phyloP scores from a whole-genome alignment of 2,113 vertebrate species.

The Sterna hirundo region DNA sequence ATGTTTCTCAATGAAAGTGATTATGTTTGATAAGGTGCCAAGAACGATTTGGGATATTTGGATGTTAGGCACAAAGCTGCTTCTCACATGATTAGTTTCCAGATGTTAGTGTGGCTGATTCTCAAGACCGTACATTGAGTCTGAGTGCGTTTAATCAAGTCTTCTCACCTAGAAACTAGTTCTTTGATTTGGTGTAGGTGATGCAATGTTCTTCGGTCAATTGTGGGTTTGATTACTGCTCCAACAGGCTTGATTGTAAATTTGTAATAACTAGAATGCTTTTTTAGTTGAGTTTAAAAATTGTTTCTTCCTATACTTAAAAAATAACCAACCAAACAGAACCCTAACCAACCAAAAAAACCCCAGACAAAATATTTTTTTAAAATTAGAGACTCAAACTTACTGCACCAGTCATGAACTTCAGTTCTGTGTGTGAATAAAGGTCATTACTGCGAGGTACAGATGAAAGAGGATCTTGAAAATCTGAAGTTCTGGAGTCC shows the following conservation, averaged over 20 bases:
- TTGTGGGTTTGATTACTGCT: neutral
- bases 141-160: neutral
- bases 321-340: neutral
- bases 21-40: neutral
- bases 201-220: neutral
- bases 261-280: neutral
- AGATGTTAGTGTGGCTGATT: neutral
- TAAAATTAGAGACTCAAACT: neutral
- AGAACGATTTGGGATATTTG: neutral
- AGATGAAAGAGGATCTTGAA: neutral
- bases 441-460: neutral
- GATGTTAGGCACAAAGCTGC: neutral
- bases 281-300: neutral
- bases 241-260: neutral
- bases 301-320: neutral
- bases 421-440: neutral
- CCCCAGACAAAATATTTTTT: neutral
- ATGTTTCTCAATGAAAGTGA: neutral
- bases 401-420: neutral
- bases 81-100: neutral
- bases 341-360: neutral
- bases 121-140: neutral
- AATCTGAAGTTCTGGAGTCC: neutral
- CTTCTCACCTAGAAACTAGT: neutral
- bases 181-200: neutral